Conservation (phyloP, 2,113 vertebrate genomes). For the Zosterops pallidus region DNA sequence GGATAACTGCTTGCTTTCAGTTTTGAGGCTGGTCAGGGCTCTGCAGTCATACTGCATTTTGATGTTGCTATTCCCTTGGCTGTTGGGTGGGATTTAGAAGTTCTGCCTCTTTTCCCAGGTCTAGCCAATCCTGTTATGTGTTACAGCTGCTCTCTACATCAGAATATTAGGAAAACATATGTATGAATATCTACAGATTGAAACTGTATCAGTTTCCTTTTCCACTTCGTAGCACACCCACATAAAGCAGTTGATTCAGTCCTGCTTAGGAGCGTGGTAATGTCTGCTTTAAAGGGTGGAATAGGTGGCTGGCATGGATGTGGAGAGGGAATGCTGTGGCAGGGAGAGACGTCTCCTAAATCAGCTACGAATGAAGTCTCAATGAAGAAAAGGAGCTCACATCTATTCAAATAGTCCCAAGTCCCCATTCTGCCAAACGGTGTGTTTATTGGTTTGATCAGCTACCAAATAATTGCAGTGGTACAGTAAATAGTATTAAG, state of each 20-base stretch:
- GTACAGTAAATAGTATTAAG: neutral
- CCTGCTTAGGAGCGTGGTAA: neutral
- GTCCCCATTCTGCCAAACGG: neutral
- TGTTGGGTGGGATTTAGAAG: neutral
- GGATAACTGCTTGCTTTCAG: constrained; percentile 22
- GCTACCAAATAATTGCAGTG: constrained; percentile 23
- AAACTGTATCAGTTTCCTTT: neutral
- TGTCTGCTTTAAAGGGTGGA: neutral
- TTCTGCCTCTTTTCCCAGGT: neutral
- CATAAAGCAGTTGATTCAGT: neutral
- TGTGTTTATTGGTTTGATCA: constrained; percentile 41
- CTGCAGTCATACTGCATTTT: neutral
- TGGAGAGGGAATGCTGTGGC: neutral
- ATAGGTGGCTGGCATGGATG: neutral
- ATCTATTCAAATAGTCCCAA: neutral
- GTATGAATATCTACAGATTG: neutral
- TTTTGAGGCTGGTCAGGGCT: constrained; percentile 1
- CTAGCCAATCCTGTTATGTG: neutral
- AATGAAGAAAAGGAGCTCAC: neutral
- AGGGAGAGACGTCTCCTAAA: neutral
- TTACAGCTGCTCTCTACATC: neutral
- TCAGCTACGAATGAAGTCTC: neutral
- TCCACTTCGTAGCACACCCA: neutral
- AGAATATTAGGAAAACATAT: neutral
- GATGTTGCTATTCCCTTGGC: neutral